Conservation (phyloP, 2,888 invertebrate genomes). For the Ptilodon capucinus region DNA sequence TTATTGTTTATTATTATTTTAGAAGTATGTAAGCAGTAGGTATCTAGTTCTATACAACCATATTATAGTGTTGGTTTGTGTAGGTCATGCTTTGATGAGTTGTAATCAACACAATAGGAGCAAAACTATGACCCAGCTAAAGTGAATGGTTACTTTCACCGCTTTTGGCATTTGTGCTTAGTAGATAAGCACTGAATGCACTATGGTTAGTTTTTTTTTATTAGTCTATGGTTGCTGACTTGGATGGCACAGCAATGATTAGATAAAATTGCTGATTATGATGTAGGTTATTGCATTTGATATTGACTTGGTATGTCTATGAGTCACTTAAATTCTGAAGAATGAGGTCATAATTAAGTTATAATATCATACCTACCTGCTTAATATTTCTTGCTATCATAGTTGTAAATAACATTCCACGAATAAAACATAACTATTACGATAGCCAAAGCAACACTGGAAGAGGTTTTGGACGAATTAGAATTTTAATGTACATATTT, state of each 20-base stretch:
- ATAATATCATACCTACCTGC: background rate
- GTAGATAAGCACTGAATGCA: slow-evolving; percentile 33
- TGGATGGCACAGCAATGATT: slow-evolving; percentile 13
- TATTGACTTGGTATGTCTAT: background rate
- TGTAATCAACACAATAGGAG: slow-evolving; percentile 12
- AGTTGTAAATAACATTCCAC: no score
- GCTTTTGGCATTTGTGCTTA: slow-evolving; percentile 42
- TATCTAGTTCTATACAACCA: background rate
- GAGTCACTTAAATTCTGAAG: background rate
- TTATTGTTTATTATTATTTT: no score
- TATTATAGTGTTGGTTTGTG: no score
- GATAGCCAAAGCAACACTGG: no score
- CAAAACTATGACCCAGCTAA: slow-evolving; percentile 32
- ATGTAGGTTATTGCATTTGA: background rate
- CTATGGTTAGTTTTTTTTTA: slow-evolving; percentile 16
- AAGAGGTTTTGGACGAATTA: no score
- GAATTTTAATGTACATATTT: no score
- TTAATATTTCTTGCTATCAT: background rate
- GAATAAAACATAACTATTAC: no score
- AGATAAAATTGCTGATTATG: slow-evolving; percentile 19
- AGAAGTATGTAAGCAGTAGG: no score
- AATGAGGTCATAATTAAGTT: background rate
- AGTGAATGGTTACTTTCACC: slow-evolving; percentile 77
- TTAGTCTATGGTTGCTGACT: slow-evolving; percentile 11
- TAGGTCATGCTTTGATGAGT: background rate